Percentiles rank a stretch among this genome's conserved stretches.
Conservation (phyloP, 2,797 vertebrate genomes). For the Hemibagrus guttatus region DNA sequence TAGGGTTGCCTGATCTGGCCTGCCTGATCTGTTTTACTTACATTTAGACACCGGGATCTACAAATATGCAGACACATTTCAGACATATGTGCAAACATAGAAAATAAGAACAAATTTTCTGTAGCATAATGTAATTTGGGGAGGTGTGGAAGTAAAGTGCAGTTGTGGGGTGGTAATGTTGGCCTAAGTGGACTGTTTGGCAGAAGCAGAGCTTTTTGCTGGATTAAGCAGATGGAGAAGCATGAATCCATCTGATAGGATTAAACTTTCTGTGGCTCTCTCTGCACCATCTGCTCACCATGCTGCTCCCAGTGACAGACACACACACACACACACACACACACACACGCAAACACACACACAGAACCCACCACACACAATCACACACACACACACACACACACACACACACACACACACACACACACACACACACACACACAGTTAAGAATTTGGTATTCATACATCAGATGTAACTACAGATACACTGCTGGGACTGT, state of each 20-base stretch:
- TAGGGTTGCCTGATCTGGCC: too few species aligned
- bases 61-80: constrained; percentile 17
- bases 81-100: background rate
- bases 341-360: constrained; percentile 46
- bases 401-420: background rate
- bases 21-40: constrained; percentile 54
- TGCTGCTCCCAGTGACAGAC: constrained; percentile 64
- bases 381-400: background rate
- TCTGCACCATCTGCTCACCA: constrained; percentile 87
- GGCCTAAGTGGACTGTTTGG: constrained; percentile 79
- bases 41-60: constrained; percentile 33
- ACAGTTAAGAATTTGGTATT: constrained; percentile 4
- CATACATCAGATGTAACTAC: constrained; percentile 8
- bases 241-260: constrained; percentile 98
- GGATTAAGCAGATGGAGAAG: constrained; percentile 97
- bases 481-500: constrained; percentile 2
- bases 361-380: constrained; percentile 35
- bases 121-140: constrained; percentile 69
- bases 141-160: constrained; percentile 75
- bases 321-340: background rate
- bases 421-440: background rate
- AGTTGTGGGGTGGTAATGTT: constrained; percentile 81
- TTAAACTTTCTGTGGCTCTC: constrained; percentile 89
- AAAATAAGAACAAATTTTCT: constrained; percentile 51
- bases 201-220: constrained; percentile 80